Percentiles rank a stretch among this genome's conserved stretches.
Conservation (phyloP, 2,888 invertebrate species). For the Drosophila cracens region DNA sequence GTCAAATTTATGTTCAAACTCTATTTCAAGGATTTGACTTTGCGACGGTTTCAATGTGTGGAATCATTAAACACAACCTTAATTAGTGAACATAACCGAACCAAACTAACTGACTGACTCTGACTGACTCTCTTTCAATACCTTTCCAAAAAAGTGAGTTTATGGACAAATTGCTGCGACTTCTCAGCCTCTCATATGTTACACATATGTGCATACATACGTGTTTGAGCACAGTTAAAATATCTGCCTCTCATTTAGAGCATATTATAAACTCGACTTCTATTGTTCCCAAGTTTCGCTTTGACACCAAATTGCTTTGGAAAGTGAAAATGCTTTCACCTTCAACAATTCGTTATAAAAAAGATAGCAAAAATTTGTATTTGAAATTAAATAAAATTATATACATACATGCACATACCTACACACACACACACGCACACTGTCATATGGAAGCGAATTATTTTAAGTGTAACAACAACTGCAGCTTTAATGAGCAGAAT, state of each 20-base stretch:
- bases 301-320: constrained; percentile 76
- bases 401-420: constrained; percentile 25
- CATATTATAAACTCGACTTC: constrained; percentile 48
- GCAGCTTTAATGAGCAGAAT: constrained; percentile 30
- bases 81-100: background rate
- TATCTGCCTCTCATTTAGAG: constrained; percentile 30
- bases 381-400: constrained; percentile 59
- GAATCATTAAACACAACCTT: background rate
- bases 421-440: constrained; percentile 1
- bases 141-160: background rate
- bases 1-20: background rate
- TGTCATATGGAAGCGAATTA: constrained; percentile 31
- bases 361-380: constrained; percentile 41
- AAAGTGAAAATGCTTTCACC: constrained; percentile 84
- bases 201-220: background rate
- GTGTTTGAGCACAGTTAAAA: background rate
- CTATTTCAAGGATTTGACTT: background rate
- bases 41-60: background rate
- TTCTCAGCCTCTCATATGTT: constrained; percentile 2
- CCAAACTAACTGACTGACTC: background rate
- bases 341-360: constrained; percentile 74
- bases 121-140: background rate
- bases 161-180: background rate
- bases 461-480: constrained; percentile 11
- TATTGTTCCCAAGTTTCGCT: constrained; percentile 71